Percentiles rank a stretch among this genome's conserved stretches.
These are phyloP conservation scores for Terrapene triunguis DNA, from an alignment of 2,113 vertebrate genomes.

Conservation along the genomic window DNA sequence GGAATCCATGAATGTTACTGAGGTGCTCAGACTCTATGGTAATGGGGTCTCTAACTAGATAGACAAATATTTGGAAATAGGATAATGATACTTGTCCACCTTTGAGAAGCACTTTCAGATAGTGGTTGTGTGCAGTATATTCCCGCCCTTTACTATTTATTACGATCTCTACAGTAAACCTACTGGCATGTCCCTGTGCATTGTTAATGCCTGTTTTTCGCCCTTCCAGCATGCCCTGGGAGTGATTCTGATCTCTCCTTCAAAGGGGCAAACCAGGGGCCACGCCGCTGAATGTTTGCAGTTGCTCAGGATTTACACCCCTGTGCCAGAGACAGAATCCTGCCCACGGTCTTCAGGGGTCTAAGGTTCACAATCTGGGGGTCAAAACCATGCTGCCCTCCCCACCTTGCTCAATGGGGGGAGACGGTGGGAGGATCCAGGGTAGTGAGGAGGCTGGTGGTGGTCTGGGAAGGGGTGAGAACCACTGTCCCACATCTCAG, in stretches of 20 bases:
- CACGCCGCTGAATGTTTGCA: not conserved
- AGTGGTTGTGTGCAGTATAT: not conserved
- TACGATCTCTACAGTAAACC: not conserved
- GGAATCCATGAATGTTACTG: not conserved
- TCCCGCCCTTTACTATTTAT: rapidly evolving
- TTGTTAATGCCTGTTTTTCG: rapidly evolving
- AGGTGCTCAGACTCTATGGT: not conserved
- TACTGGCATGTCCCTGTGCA: rapidly evolving
- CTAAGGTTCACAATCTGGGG: not conserved
- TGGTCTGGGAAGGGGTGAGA: no score
- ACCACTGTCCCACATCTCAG: no score
- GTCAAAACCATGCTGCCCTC: no score
- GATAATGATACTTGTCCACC: not conserved
- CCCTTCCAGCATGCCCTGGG: not conserved
- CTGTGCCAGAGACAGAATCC: not conserved
- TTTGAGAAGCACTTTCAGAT: not conserved
- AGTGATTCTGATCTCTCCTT: not conserved
- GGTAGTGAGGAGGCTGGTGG: not conserved
- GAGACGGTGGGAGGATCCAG: not conserved
- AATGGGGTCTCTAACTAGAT: not conserved
- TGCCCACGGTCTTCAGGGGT: not conserved
- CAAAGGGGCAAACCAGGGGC: not conserved
- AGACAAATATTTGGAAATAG: not conserved
- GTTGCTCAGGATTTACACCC: not conserved
- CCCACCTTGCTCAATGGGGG: no score